Evolutionary conservation across 2,888 invertebrate genomes (phyloP), one percentile per base, ranked within the genome.

Genomic region (Lapara coniferarum): DNA sequence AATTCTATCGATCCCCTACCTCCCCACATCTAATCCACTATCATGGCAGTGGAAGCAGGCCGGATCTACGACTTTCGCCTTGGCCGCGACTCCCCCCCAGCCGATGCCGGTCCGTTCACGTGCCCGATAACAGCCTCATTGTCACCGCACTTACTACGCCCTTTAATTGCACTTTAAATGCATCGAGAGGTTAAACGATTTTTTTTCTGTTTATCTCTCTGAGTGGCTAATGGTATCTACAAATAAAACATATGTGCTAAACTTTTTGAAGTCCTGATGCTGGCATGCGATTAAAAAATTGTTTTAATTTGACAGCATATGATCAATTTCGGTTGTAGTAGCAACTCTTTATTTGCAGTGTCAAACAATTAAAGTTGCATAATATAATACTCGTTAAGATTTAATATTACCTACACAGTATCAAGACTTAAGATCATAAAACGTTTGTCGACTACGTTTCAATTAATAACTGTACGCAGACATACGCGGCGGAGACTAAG

Each of bases 1-100:
- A 37, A 37, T 37, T 8, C 4, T 0, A 37, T 7, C 37, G 2
- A 51, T 55, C 55, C 53, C 37, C 44, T 53, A 55, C 16, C 37
- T 16, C 37, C 53, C 55, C 53, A 6, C 2, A 67, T 67, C 16
- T 44, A 67, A 67, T 67, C 44, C 44, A 67, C 30, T 44, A 56
- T 56, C 19, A 10, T 25, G 13, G 12, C 25, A 30, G 25, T 55
- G 51, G 37, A 66, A 53, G 51, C 53, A 66, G 66, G 53, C 14
- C 52, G 53, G 67, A 44, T 19, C 66, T 70, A 69, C 71, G 74
- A 75, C 81, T 82, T 82, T 82, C 82, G 83, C 82, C 83, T 81
- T 82, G 83, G 78, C 79, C 77, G 73, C 69, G 70, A 73, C 72
- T 73, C 74, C 14, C 70, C 76, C 68, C 57, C 57, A 79, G 73